Evolutionary conservation across 2,888 invertebrate genomes (phyloP), one percentile per base, ranked within the genome.

Genomic region (Caenorhabditis becei): DNA sequence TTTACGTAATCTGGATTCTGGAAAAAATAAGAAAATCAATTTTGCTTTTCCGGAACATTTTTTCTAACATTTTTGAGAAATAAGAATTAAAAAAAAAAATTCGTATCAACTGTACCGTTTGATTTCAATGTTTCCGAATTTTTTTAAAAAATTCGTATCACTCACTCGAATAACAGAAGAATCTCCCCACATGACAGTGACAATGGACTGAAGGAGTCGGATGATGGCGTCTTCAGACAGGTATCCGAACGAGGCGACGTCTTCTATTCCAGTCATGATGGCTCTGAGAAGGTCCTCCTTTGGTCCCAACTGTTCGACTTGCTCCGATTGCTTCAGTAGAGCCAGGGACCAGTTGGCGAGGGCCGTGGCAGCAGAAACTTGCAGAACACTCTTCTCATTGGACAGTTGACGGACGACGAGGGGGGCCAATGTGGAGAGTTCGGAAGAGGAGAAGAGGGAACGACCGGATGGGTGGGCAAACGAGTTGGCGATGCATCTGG

Each of bases 121-220:
- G n/a, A n/a, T n/a, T n/a, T n/a, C n/a, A n/a, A n/a, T n/a, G n/a
- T n/a, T n/a, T n/a, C n/a, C n/a, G n/a, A n/a, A n/a, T n/a, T n/a
- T n/a, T n/a, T n/a, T n/a, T n/a, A n/a, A n/a, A n/a, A n/a, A n/a
- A n/a, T n/a, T n/a, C n/a, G n/a, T n/a, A 1, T 14, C 66, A 37
- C 67, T 32, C 37, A 88, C 83, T 74, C 88, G 89, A 47, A 92
- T 91, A 78, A 58, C 91, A 88, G 59, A 59, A 11, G 89, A 88
- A 80, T 92, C 92, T 18, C 89, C 91, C 80, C 89, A 88, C 62
- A 93, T 87, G 18, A 96, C 91, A 0, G 95, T 95, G 58, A 96
- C 95, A 35, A 95, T 92, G 0, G 94, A 94, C 20, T 96, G 95
- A 20, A 96, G 93, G 26, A 94, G 92, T 90, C 96, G 94, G 92